Percentiles rank a stretch among this genome's conserved stretches.
These are phyloP conservation scores for Catostomus latipinnis DNA, from an alignment of 2,797 vertebrate genomes.

Conservation along the genomic window DNA sequence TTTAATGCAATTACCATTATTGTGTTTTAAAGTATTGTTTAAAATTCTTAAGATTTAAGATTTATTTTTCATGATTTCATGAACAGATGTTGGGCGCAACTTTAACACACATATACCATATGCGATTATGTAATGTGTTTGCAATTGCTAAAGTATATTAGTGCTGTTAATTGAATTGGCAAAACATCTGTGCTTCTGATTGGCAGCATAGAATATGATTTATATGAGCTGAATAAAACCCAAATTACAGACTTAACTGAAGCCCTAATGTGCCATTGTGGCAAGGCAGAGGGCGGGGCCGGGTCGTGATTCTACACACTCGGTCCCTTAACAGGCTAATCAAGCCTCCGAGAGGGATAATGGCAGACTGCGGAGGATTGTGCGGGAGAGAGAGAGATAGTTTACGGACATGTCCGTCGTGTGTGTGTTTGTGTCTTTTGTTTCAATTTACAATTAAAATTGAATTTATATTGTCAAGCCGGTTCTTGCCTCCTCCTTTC, in stretches of 20 bases:
- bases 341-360: too few species aligned
- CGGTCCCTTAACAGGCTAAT: too few species aligned
- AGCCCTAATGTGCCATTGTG: conserved; percentile 18
- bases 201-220: conserved; percentile 17
- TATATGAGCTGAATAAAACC: conserved; percentile 7
- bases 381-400: too few species aligned
- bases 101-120: too few species aligned
- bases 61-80: not conserved
- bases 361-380: too few species aligned
- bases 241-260: not conserved
- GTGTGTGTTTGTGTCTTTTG: too few species aligned
- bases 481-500: too few species aligned
- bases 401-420: too few species aligned
- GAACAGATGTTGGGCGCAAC: not conserved
- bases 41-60: not conserved
- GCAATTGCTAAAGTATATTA: not conserved
- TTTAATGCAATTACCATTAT: not conserved
- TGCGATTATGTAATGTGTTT: not conserved
- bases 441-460: too few species aligned
- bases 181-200: conserved; percentile 12
- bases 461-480: too few species aligned
- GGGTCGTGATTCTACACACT: too few species aligned
- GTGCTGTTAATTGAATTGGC: not conserved
- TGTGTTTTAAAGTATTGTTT: not conserved
- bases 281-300: too few species aligned